These are phyloP conservation scores for Puffinus mauretanicus DNA, from an alignment of 2,113 vertebrate species.

Conservation along the genomic window DNA sequence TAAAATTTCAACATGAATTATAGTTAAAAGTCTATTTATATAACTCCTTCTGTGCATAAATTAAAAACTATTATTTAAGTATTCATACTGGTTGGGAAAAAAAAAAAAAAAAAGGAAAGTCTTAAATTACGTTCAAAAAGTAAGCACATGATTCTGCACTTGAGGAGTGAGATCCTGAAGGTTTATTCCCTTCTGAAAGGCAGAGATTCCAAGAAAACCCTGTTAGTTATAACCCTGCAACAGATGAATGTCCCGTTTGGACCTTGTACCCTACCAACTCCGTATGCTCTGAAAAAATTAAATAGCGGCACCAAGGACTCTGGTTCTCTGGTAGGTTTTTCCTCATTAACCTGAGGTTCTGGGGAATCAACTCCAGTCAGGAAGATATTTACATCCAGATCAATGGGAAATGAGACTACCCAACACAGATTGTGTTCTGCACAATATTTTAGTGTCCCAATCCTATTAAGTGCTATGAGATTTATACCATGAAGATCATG, in stretches of 20 bases:
- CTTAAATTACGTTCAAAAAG: neutral
- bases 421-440: neutral
- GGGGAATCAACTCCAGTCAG: neutral
- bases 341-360: neutral
- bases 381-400: conserved; percentile 34
- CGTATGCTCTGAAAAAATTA: neutral
- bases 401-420: neutral
- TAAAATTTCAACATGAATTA: neutral
- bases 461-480: conserved; percentile 36
- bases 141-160: neutral
- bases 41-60: neutral
- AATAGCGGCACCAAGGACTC: neutral
- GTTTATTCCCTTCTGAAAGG: neutral
- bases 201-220: neutral
- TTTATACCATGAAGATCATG: conserved; percentile 44
- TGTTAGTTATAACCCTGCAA: neutral
- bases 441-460: conserved; percentile 34
- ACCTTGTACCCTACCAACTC: neutral
- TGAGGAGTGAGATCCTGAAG: neutral
- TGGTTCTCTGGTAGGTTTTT: neutral
- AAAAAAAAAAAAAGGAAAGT: too few species aligned
- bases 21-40: neutral
- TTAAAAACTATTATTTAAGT: neutral
- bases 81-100: neutral
- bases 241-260: neutral